These are phyloP conservation scores for Pangasianodon hypophthalmus DNA, from an alignment of 2,113 vertebrate species.

Conservation along the genomic window DNA sequence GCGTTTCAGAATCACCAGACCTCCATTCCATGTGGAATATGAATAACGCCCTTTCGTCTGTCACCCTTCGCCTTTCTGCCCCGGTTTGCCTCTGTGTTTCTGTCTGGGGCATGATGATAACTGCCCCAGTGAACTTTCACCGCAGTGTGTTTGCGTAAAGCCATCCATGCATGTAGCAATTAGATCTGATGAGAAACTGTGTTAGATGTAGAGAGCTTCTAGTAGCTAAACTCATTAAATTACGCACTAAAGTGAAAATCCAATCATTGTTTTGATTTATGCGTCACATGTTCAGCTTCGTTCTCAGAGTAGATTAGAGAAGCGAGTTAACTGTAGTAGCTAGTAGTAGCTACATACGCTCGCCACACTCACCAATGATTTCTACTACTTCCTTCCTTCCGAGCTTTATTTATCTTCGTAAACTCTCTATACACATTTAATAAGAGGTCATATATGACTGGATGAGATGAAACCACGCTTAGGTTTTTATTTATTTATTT, in stretches of 20 bases:
- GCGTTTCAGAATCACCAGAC: constrained; percentile 2
- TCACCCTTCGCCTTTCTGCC: constrained; percentile 25
- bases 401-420: too few species aligned
- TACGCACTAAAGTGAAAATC: background rate
- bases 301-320: too few species aligned
- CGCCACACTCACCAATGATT: too few species aligned
- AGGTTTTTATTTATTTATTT: too few species aligned
- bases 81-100: background rate
- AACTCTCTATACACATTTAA: too few species aligned
- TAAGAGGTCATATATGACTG: too few species aligned
- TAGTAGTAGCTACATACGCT: background rate
- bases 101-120: background rate
- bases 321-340: background rate
- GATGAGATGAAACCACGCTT: too few species aligned
- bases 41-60: constrained; percentile 3
- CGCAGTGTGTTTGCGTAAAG: background rate
- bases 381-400: too few species aligned
- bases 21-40: constrained; percentile 24
- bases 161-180: background rate
- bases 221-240: background rate
- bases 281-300: too few species aligned
- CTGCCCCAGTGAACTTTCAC: constrained; percentile 29
- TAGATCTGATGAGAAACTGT: background rate
- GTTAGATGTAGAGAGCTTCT: background rate
- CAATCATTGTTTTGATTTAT: background rate